Base-by-base conservation (phyloP, 2,888 invertebrate species). In the Drosophila eohydei region DNA sequence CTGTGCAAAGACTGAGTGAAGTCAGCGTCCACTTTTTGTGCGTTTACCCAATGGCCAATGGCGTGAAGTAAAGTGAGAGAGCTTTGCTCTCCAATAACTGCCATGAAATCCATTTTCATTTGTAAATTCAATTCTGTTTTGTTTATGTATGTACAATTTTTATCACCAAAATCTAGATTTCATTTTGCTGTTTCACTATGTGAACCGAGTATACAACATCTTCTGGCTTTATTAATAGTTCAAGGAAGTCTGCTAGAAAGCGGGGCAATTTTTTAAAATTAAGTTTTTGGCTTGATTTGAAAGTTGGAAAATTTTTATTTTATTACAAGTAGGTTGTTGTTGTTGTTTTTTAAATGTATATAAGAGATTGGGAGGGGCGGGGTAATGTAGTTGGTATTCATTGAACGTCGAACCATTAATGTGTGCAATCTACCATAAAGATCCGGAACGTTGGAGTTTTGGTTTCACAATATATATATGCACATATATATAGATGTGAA, bases 331-430 rank as follows among this genome's bases (percentile, higher is more conserved):
- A 50, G 7, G 4, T 16, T 32, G 3, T 7, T n/a, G 4, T 14
- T 16, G 61, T 2, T 16, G 16, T 11, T 41, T 11, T 21, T 21
- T 21, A 1, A 21, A 21, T 21, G 21, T 21, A 21, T 21, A 21
- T 21, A 21, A 1, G 21, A 21, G 21, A 21, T 44, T 2, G 46
- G 14, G 1, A 4, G 4, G 8, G n/a, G 16, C 3, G 32, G 48
- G 16, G 0, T 4, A 14, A 8, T 9, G 9, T 38, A 43, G 38
- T 43, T 54, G 28, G 8, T 66, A 57, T 80, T 88, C 83, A 89
- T 92, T 92, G 92, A 92, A 92, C 92, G 92, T 92, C 92, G 92
- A 92, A 92, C 92, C 92, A 92, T 92, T 92, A 92, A 92, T 92
- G 92, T 91, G 91, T 89, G 81, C 92, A 92, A 92, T 92, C 92